A percentile compares a stretch with the other conserved stretches of the same genome.
phyloP scores from a whole-genome alignment of 2,888 invertebrate species.

The Sycophila texana region DNA sequence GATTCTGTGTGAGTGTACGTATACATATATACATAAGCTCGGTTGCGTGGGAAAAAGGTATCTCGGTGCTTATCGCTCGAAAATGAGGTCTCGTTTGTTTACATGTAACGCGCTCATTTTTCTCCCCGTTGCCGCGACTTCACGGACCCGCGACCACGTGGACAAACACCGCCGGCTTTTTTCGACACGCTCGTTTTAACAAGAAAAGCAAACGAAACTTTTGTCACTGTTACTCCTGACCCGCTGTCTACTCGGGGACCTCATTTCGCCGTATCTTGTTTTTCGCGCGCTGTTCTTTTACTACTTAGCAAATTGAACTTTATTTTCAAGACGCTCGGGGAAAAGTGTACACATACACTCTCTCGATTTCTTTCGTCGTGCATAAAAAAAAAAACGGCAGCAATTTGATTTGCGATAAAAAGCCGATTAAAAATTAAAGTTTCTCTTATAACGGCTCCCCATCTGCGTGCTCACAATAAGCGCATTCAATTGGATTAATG shows the following conservation, averaged over 20 bases:
- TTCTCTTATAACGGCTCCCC: not conserved
- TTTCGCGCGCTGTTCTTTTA: not conserved
- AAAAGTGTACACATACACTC: no score
- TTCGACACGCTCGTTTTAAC: constrained; percentile 39
- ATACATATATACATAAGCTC: no score
- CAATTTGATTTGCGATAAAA: no score
- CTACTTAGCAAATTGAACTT: no score
- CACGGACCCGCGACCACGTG: constrained; percentile 26
- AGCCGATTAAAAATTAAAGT: not conserved
- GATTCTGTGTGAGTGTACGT: no score
- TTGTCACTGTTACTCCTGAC: constrained; percentile 38
- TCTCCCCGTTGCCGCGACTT: constrained; percentile 9
- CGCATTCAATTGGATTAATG: not conserved
- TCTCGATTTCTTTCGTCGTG: no score
- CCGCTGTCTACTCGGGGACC: constrained; percentile 10
- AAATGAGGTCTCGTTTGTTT: constrained; percentile 46
- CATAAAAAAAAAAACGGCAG: no score
- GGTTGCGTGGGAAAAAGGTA: constrained; percentile 8
- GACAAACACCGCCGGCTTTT: constrained; percentile 39
- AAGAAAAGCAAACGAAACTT: constrained; percentile 42
- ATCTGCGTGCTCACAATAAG: not conserved
- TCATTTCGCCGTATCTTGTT: constrained; percentile 10
- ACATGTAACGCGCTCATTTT: constrained; percentile 36
- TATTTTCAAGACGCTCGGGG: no score
- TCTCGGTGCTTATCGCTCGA: constrained; percentile 15